Percentiles rank a stretch among this genome's conserved stretches.
phyloP scores from a whole-genome alignment of 2,113 vertebrate species.

The Astatotilapia flaviijosephi region DNA sequence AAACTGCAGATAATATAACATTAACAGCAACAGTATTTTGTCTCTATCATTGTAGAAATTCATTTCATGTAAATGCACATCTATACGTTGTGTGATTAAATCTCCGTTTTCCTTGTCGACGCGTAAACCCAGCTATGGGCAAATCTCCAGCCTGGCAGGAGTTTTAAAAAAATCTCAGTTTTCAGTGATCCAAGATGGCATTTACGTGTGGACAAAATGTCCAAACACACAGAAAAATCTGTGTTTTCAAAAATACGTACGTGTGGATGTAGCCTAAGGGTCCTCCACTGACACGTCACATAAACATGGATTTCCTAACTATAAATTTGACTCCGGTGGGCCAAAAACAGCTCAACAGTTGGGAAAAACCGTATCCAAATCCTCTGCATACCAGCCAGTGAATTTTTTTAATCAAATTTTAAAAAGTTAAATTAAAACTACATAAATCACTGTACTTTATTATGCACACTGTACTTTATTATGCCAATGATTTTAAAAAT shows the following conservation, averaged over 20 bases:
- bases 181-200: background rate
- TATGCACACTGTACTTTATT: background rate
- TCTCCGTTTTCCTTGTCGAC: rapidly evolving
- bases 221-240: background rate
- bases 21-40: background rate
- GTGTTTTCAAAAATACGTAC: background rate
- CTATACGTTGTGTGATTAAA: rapidly evolving
- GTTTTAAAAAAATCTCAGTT: rapidly evolving
- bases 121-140: background rate
- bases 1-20: background rate
- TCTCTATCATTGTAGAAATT: background rate
- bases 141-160: background rate
- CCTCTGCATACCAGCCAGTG: background rate
- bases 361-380: background rate
- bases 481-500: background rate
- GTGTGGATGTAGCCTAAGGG: background rate
- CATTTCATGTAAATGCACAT: background rate
- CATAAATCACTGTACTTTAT: background rate
- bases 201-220: background rate
- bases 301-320: background rate
- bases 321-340: background rate
- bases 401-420: background rate
- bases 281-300: background rate
- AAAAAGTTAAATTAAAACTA: background rate
- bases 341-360: background rate